These are phyloP conservation scores for Laspeyria flexula DNA, from an alignment of 2,888 invertebrate genomes.

Conservation along the genomic window DNA sequence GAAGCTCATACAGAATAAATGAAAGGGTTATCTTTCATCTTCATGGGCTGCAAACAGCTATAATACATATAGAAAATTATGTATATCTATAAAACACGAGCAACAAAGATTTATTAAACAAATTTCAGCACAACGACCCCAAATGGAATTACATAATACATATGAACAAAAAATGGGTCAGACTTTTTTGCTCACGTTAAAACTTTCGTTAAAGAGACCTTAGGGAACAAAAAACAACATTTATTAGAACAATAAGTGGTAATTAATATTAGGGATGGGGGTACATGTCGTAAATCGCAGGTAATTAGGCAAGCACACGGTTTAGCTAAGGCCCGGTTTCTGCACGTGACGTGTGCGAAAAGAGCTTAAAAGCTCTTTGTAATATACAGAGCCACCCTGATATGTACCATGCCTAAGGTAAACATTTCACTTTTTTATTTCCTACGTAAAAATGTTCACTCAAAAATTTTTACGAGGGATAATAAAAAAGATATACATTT, in stretches of 20 bases:
- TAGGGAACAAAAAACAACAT: conserved; percentile 41
- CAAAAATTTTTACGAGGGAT: conserved; percentile 37
- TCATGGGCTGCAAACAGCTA: neutral
- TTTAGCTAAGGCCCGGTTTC: conserved; percentile 46
- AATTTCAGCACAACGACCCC: conserved; percentile 6
- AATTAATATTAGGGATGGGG: conserved; percentile 66
- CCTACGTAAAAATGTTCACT: conserved; percentile 34
- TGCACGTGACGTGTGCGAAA: conserved; percentile 67
- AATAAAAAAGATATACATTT: conserved; percentile 40
- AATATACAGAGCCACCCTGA: conserved; percentile 39
- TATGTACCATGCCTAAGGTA: conserved; percentile 56
- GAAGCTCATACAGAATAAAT: no score
- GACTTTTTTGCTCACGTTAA: conserved; percentile 39
- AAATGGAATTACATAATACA: conserved; percentile 18
- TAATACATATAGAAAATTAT: neutral
- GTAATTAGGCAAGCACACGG: conserved; percentile 70
- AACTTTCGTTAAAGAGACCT: conserved; percentile 45
- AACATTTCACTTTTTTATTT: conserved; percentile 53
- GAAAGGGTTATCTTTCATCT: no score
- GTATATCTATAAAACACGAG: neutral
- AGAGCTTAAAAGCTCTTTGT: conserved; percentile 70
- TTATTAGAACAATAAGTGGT: conserved; percentile 61
- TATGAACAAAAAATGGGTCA: conserved; percentile 32
- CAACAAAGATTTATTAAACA: neutral
- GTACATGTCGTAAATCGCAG: conserved; percentile 70